Percentiles rank a stretch among this genome's conserved stretches.
Evolutionary conservation across 2,797 vertebrate species (phyloP).

Genomic region (Microctenopoma steveboyesi): DNA sequence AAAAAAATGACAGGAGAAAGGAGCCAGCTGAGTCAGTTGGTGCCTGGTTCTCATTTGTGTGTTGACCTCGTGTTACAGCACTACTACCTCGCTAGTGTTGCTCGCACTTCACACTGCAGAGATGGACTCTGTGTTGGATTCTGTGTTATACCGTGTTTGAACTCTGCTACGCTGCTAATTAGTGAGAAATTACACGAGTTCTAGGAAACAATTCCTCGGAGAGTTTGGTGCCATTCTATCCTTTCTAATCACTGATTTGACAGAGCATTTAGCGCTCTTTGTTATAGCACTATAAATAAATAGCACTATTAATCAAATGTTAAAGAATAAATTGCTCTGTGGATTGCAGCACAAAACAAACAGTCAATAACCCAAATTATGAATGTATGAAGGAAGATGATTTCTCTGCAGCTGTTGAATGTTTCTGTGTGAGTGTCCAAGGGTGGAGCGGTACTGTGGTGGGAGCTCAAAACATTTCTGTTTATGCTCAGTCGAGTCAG

Average conservation of each 20-base stretch:
- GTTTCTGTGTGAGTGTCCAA: conserved; percentile 45
- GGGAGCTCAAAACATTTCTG: conserved; percentile 27
- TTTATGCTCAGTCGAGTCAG: conserved; percentile 48
- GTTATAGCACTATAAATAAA: conserved; percentile 45
- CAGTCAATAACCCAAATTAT: conserved; percentile 30
- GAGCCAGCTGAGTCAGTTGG: conserved; percentile 71
- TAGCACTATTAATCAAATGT: conserved; percentile 48
- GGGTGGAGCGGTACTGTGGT: conserved; percentile 41
- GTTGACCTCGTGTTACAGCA: conserved; percentile 65
- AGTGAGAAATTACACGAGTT: conserved; percentile 45
- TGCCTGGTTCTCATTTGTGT: conserved; percentile 78
- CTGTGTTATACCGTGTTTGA: conserved; percentile 28
- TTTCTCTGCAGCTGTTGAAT: conserved; percentile 40
- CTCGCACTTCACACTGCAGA: conserved; percentile 44
- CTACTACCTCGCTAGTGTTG: conserved; percentile 62
- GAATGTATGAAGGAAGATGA: conserved; percentile 19
- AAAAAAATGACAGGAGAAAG: conserved; percentile 70
- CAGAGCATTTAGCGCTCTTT: conserved; percentile 21
- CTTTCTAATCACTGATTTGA: conserved; percentile 42
- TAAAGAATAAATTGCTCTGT: conserved; percentile 45
- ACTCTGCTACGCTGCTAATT: conserved; percentile 40
- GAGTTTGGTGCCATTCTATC: conserved; percentile 24
- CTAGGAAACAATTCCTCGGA: conserved; percentile 35
- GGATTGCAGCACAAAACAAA: conserved; percentile 35
- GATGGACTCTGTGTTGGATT: conserved; percentile 16